Conservation (phyloP, 2,113 vertebrate genomes). For the Leucopternis melanops region DNA sequence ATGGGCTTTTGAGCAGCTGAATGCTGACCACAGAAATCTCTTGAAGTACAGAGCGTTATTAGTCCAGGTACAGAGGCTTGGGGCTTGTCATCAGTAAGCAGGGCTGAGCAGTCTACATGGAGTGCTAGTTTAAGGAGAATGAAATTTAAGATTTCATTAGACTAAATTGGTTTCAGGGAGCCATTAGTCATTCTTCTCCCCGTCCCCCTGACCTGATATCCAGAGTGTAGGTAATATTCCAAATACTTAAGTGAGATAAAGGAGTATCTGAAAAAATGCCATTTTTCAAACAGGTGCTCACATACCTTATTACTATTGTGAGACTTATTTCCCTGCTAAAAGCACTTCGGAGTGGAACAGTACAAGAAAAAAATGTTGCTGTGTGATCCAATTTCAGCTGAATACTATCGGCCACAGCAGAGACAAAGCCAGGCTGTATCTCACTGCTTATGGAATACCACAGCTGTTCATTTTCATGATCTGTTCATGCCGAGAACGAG, state of each 20-base stretch:
- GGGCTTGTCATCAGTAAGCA: neutral
- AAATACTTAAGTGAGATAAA: neutral
- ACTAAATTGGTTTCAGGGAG: neutral
- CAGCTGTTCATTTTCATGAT: neutral
- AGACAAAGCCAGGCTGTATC: neutral
- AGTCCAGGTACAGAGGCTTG: neutral
- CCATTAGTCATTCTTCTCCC: neutral
- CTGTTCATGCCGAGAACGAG: too few species aligned
- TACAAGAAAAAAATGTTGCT: neutral
- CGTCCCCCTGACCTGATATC: neutral
- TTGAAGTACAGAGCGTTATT: neutral
- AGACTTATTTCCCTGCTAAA: neutral
- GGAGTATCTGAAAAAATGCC: neutral
- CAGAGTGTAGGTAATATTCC: neutral
- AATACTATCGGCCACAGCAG: neutral
- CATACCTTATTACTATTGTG: neutral
- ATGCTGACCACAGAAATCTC: neutral
- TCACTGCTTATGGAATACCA: neutral
- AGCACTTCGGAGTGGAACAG: neutral
- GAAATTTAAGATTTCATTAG: neutral
- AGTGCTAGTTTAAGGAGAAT: neutral
- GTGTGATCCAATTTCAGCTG: neutral
- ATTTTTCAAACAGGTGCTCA: neutral
- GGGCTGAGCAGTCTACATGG: neutral
- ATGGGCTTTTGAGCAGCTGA: neutral